Evolutionary conservation across 2,797 vertebrate genomes (phyloP).

Genomic region (Serranus cabrilla): DNA sequence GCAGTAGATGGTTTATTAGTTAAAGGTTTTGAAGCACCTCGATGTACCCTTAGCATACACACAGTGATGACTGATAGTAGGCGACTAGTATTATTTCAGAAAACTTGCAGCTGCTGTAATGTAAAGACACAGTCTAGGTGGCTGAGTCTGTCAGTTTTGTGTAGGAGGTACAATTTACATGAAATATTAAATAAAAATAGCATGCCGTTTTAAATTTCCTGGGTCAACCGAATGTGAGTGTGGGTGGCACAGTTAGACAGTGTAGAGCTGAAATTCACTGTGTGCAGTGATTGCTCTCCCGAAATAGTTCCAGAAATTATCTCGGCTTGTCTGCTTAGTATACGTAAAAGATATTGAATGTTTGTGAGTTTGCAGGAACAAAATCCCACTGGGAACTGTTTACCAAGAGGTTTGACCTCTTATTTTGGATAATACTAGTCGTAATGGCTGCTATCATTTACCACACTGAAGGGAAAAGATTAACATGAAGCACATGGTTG

Average conservation of each 20-base stretch:
- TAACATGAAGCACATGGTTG: slow-evolving; percentile 7
- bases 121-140: slow-evolving; percentile 38
- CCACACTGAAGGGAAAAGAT: slow-evolving; percentile 14
- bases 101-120: slow-evolving; percentile 50
- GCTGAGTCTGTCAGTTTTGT: slow-evolving; percentile 57
- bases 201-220: slow-evolving; percentile 61
- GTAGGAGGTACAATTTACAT: slow-evolving; percentile 73
- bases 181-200: slow-evolving; percentile 68
- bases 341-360: slow-evolving; percentile 26
- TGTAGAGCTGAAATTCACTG: slow-evolving; percentile 45
- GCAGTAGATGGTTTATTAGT: background rate
- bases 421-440: slow-evolving; percentile 21
- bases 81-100: slow-evolving; percentile 28
- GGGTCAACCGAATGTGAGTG: slow-evolving; percentile 65
- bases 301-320: slow-evolving; percentile 35
- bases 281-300: slow-evolving; percentile 20
- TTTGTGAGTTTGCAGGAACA: slow-evolving; percentile 25
- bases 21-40: background rate
- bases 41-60: background rate
- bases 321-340: slow-evolving; percentile 17
- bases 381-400: slow-evolving; percentile 7
- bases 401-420: slow-evolving; percentile 16
- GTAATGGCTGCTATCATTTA: slow-evolving; percentile 27
- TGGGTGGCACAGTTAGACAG: slow-evolving; percentile 61
- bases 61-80: slow-evolving; percentile 10